Evolutionary conservation across 2,113 vertebrate species (phyloP), one percentile per base, ranked within the genome.

Genomic region (Smithornis capensis): DNA sequence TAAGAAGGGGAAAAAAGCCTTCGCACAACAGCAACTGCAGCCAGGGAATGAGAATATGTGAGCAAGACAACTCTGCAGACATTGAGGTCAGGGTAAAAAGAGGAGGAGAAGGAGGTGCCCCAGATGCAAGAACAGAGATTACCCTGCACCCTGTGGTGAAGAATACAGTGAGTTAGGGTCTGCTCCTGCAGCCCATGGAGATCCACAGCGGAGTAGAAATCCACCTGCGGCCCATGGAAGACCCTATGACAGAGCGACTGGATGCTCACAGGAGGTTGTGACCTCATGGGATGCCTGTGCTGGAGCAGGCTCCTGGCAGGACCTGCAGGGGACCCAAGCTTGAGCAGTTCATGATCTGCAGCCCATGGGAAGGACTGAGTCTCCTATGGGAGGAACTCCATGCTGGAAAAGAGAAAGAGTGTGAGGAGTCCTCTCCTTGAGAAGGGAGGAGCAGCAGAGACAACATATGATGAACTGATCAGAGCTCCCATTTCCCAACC

Each of bases 251-350:
- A 71, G 25, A 60, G 31, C 9, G 19, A 12, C 12, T 9, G 24
- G 37, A 28, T 35, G 33, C 19, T 9, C 31, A 70, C 19, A 29
- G 24, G n/a, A 70, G 19, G n/a, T 3, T 10, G 9, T n/a, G 40
- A n/a, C 12, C 31, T 27, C 0, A 1, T n/a, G 40, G 38, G 19
- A 38, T 24, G 12, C 12, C 38, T 23, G 8, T 0, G 0, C 38
- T 45, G 22, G 11, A 68, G 31, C 8, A 59, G 37, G 33, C 11
- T 60, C 25, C 25, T 60, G 37, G 38, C 28, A 78, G 22, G 38
- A 62, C 55, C 37, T 77, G 53, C 21, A 16, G 17, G 28, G 13
- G 5, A 27, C n/a, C 28, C 1, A 0, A n/a, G 29, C 8, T 40
- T 53, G 52, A 76, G 12, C 31, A 19, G 35, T 31, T 67, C 3